Percentiles rank a stretch among this genome's conserved stretches.
These are phyloP conservation scores for Eucriotettix oculatus DNA, from an alignment of 2,888 invertebrate genomes.

Conservation along the genomic window DNA sequence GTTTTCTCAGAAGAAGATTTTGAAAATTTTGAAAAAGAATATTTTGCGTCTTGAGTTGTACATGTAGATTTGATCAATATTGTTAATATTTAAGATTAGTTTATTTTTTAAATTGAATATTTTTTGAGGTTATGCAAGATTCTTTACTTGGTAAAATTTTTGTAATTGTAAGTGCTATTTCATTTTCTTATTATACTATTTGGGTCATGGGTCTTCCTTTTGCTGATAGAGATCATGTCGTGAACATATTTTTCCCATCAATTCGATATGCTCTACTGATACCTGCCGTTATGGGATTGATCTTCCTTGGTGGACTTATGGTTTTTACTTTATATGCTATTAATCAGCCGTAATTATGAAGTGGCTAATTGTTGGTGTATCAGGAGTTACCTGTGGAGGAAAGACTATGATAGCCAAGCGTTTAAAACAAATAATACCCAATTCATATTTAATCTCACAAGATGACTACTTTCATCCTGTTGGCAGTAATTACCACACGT, in stretches of 20 bases:
- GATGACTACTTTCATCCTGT: conserved; percentile 58
- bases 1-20: conserved; percentile 56
- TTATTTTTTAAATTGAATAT: no score
- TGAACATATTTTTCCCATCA: conserved; percentile 35
- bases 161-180: conserved; percentile 31
- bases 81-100: no score
- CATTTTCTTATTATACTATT: conserved; percentile 40
- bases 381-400: conserved; percentile 71
- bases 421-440: conserved; percentile 29
- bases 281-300: conserved; percentile 41
- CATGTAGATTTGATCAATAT: background rate
- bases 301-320: conserved; percentile 48
- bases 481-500: conserved; percentile 45
- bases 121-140: conserved; percentile 14
- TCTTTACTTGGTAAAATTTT: conserved; percentile 33
- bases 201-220: conserved; percentile 56
- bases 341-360: background rate
- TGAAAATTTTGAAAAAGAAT: conserved; percentile 46
- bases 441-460: conserved; percentile 42
- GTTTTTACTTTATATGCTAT: conserved; percentile 30
- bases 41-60: conserved; percentile 27
- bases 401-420: conserved; percentile 55
- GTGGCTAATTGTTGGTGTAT: conserved; percentile 49
- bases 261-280: conserved; percentile 39
- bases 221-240: conserved; percentile 37